Percentiles rank a stretch among this genome's conserved stretches.
These are phyloP conservation scores for Athrips mouffetella DNA, from an alignment of 2,888 invertebrate genomes.

Conservation along the genomic window DNA sequence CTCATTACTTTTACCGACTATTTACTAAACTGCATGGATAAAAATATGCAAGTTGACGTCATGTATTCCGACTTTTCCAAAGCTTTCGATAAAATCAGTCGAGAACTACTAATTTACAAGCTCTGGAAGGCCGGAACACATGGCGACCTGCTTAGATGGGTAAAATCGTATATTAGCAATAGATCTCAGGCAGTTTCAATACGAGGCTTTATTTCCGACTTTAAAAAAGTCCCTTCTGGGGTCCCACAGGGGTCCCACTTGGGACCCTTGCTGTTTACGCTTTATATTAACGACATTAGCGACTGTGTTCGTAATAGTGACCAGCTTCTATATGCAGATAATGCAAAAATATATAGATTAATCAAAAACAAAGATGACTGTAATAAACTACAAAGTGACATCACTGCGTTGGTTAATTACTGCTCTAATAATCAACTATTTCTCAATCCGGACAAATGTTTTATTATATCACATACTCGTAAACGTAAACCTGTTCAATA, in stretches of 20 bases:
- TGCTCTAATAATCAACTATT: not conserved
- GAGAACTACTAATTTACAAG: not conserved
- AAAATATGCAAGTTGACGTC: not conserved
- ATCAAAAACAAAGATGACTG: not conserved
- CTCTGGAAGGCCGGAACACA: not conserved
- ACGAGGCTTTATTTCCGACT: too few species aligned
- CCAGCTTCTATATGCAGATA: not conserved
- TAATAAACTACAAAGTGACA: not conserved
- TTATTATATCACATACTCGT: not conserved
- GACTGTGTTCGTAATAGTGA: not conserved
- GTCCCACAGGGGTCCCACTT: too few species aligned
- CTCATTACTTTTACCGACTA: not conserved
- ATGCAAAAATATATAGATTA: not conserved
- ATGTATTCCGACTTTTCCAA: too few species aligned
- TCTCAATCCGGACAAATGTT: too few species aligned
- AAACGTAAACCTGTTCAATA: not conserved
- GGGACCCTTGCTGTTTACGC: too few species aligned
- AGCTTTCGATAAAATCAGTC: not conserved
- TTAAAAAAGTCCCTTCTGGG: too few species aligned
- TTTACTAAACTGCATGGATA: not conserved
- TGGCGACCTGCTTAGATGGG: not conserved
- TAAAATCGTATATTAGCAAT: not conserved
- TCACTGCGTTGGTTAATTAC: not conserved
- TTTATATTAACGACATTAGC: too few species aligned
- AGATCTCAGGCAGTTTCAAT: not conserved